Evolutionary conservation across 2,113 vertebrate species (phyloP), one percentile per base, ranked within the genome.

Genomic region (Alethe castanea): DNA sequence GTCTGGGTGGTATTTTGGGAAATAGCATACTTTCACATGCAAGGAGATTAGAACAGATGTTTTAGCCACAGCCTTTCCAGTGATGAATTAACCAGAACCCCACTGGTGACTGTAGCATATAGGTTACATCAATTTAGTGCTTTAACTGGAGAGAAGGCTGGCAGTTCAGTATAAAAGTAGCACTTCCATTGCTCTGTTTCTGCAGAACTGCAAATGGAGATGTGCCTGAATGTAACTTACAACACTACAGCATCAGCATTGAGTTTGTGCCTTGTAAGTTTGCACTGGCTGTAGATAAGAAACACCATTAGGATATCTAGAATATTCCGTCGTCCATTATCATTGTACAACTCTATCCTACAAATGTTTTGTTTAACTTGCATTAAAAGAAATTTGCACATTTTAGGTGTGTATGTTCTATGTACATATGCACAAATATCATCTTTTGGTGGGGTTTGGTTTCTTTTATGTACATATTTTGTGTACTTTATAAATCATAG

Each of bases 221-320:
- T 90, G 86, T 96, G 95, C 90, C 94, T 97, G 95, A 95, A 94
- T 94, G 82, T 94, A 83, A 91, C 50, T 96, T 88, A 65, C 15
- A 95, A 94, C 76, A 92, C 90, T 74, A 82, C 29, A 72, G 69
- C 85, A 90, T 95, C 95, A 92, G 96, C 96, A 84, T 71, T 95
- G 91, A 97, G 96, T 93, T 95, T 96, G 98, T 98, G 98, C 98
- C 98, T 98, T 98, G 94, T 96, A 94, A 90, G 85, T 97, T 94
- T 97, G 97, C 96, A 90, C 97, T 95, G 95, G 92, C 88, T 97
- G 50, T 94, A 95, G 88, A 56, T 87, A 89, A 2, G 14, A 83
- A 94, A 84, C 73, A 66, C 77, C 73, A 44, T 77, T 83, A 47
- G 82, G 70, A 53, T 94, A 78, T 85, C 42, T 81, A 81, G 69